These are phyloP conservation scores for Chrysodeixis includens DNA, from an alignment of 2,888 invertebrate species.

Conservation along the genomic window DNA sequence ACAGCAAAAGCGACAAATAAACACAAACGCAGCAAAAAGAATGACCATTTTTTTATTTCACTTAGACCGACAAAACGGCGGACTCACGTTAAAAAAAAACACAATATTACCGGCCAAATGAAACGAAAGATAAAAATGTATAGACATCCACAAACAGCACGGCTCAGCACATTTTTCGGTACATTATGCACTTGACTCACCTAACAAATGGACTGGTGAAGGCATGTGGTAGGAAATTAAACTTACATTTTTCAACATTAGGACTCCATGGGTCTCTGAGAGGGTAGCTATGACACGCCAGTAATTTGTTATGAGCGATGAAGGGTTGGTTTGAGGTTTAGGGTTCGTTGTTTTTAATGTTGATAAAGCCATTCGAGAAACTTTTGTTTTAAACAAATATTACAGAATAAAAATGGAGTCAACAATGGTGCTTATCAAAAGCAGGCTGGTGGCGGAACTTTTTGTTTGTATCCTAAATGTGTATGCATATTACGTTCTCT, in stretches of 20 bases:
- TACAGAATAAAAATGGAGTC: not conserved
- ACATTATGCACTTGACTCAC: slow-evolving; percentile 65
- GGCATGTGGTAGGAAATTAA: slow-evolving; percentile 68
- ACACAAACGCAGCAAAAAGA: not conserved
- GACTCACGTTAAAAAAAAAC: slow-evolving; percentile 13
- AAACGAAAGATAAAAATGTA: slow-evolving; percentile 25
- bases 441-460: not conserved
- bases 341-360: slow-evolving; percentile 2
- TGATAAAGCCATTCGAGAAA: not conserved
- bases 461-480: not conserved
- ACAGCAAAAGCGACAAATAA: not conserved
- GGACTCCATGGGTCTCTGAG: slow-evolving; percentile 39
- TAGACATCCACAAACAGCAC: slow-evolving; percentile 39
- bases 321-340: slow-evolving; percentile 11
- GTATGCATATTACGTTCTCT: too few relatives aligned
- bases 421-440: not conserved
- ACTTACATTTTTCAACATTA: slow-evolving; percentile 69
- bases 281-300: slow-evolving; percentile 17
- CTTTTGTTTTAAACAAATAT: not conserved
- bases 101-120: slow-evolving; percentile 12
- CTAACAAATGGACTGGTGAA: slow-evolving; percentile 69
- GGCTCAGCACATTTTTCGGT: slow-evolving; percentile 64
- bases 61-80: slow-evolving; percentile 9
- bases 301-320: slow-evolving; percentile 30
- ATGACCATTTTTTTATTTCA: not conserved